Conservation (phyloP, 2,888 invertebrate species). For the Pollenia griseotomentosa region DNA sequence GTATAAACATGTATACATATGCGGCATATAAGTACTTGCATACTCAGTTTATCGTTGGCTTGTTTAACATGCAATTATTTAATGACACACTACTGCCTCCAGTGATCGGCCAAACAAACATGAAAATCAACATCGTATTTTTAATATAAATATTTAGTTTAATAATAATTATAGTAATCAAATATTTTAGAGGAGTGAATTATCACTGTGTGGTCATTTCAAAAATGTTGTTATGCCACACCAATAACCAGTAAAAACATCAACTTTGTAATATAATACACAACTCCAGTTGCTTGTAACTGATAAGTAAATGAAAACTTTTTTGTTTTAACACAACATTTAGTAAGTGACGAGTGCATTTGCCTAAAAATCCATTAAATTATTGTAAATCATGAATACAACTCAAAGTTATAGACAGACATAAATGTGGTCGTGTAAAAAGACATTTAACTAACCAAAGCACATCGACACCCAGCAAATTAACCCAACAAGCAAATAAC, state of each 20-base stretch:
- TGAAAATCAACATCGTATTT: conserved; percentile 77
- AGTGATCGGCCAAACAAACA: conserved; percentile 73
- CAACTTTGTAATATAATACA: background rate
- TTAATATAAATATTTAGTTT: conserved; percentile 75
- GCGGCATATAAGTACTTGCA: too few relatives aligned
- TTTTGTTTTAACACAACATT: conserved; percentile 9
- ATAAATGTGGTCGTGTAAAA: conserved; percentile 65
- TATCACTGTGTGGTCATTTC: conserved; percentile 59
- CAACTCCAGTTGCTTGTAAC: background rate
- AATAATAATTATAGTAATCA: conserved; percentile 77
- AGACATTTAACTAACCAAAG: conserved; percentile 68
- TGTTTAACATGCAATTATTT: conserved; percentile 68
- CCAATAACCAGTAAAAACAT: conserved; percentile 12
- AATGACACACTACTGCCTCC: conserved; percentile 65
- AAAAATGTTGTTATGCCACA: conserved; percentile 53
- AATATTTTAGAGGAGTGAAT: conserved; percentile 51
- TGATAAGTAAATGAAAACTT: conserved; percentile 38
- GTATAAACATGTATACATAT: too few relatives aligned
- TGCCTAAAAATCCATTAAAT: conserved; percentile 53
- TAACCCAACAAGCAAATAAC: conserved; percentile 5
- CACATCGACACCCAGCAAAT: conserved; percentile 53
- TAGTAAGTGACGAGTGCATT: conserved; percentile 68
- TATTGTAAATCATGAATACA: conserved; percentile 53
- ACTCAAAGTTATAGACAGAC: conserved; percentile 6
- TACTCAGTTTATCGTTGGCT: conserved; percentile 10